Evolutionary conservation across 2,113 vertebrate genomes (phyloP).

Genomic region (Phaethornis superciliosus): DNA sequence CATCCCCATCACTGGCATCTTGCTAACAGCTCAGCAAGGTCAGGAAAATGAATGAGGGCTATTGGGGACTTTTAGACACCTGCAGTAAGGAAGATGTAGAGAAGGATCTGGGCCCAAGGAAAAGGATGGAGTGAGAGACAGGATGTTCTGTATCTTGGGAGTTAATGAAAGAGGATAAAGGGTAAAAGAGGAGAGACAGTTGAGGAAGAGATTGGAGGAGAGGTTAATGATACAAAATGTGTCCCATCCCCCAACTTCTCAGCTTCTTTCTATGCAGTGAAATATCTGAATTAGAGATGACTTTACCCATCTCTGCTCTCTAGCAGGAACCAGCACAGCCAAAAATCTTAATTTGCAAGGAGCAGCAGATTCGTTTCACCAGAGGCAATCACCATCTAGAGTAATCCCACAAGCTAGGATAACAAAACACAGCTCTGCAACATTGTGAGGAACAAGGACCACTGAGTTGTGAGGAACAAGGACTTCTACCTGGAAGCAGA

Average conservation of each 20-base stretch:
- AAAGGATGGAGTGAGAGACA: background rate
- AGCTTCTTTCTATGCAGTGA: background rate
- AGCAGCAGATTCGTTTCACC: background rate
- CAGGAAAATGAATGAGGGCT: background rate
- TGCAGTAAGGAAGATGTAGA: background rate
- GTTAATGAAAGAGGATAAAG: background rate
- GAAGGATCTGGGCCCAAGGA: background rate
- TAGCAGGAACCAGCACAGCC: background rate
- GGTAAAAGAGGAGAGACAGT: background rate
- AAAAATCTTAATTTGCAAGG: background rate
- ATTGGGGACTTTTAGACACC: background rate
- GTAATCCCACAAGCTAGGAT: background rate
- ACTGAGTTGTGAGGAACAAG: background rate
- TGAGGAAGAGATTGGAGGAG: background rate
- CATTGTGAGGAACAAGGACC: background rate
- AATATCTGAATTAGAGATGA: background rate
- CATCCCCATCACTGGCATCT: background rate
- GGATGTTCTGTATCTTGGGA: background rate
- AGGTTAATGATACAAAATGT: background rate
- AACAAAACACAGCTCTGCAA: background rate
- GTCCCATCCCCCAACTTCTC: background rate
- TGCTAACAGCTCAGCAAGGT: background rate
- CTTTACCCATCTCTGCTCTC: background rate
- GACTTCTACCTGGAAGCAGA: background rate
- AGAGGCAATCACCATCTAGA: background rate